Evolutionary conservation across 1,140 invertebrate genomes (phyloP).

Genomic region (Archivesica marissinica): DNA sequence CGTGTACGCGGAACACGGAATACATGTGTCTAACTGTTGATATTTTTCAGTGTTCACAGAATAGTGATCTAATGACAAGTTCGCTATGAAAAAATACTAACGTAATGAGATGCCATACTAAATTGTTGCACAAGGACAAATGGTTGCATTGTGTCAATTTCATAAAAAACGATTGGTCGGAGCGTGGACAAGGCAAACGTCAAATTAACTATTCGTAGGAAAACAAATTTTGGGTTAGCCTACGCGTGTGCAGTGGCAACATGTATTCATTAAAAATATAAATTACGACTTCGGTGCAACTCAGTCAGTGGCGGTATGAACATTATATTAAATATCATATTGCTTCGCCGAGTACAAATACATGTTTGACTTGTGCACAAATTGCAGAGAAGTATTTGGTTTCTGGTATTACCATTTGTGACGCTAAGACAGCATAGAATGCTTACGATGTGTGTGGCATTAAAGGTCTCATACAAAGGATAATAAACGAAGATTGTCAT

Average conservation of each 20-base stretch:
- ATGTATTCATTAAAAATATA: not conserved
- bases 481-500: constrained; percentile 24
- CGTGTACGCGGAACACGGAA: too few species aligned
- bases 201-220: constrained; percentile 14
- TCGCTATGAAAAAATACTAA: too few species aligned
- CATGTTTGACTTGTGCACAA: not conserved
- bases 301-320: not conserved
- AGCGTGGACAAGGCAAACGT: constrained; percentile 18
- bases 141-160: not conserved
- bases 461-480: not conserved
- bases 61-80: too few species aligned
- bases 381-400: not conserved
- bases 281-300: constrained; percentile 13
- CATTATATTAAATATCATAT: constrained; percentile 10
- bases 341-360: not conserved
- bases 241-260: not conserved
- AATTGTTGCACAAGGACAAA: too few species aligned
- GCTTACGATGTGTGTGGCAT: constrained; percentile 13
- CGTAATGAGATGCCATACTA: too few species aligned
- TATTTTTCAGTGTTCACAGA: too few species aligned
- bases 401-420: constrained; percentile 11
- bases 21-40: too few species aligned
- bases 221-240: constrained; percentile 21
- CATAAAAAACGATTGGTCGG: constrained; percentile 7
- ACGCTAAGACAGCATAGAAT: not conserved